Evolutionary conservation across 2,797 vertebrate species (phyloP), one percentile per base, ranked within the genome.

Genomic region (Onychomys torridus): DNA sequence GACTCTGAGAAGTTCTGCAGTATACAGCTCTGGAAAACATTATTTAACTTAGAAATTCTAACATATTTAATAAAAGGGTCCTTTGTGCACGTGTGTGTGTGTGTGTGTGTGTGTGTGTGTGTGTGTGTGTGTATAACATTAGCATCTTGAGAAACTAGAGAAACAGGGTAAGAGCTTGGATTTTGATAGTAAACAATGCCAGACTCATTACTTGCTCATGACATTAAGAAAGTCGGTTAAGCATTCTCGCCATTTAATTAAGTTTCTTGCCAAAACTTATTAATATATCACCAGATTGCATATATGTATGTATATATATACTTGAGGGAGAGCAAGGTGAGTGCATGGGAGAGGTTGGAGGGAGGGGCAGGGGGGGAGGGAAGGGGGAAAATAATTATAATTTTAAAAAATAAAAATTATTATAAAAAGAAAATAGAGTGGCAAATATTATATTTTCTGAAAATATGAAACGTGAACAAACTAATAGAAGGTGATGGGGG

Each of bases 221-320:
- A 49, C 46, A 46, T 71, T 92, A 32, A 84, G 46, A 63, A 96
- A 94, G 65, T 69, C 84, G 49, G 8, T 89, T 79, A 95, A n/a
- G 25, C 8, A 79, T 94, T 81, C 75, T 96, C 27, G 52, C 12
- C 76, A 92, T 75, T 94, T 92, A 32, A 11, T 13, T 95, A 73
- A 49, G 78, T 79, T 73, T 40, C 71, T 40, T 73, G 71, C 21
- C 65, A 95, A 95, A 95, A 82, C 46, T 85, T 69, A 29, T 76
- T 59, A 82, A 90, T 61, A 21, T 83, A 86, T 43, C 59, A 37
- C 37, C 71, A 63, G 32, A 6, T 94, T 94, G 4, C 10, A 49
- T 67, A 2, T n/a, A 49, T 67, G 3, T 43, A 12, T 84, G 0
- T n/a, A n/a, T n/a, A n/a, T n/a, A n/a, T n/a, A n/a, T n/a, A n/a